These are phyloP conservation scores for Oscheius sp. DNA, from an alignment of 2,888 invertebrate species.

Conservation along the genomic window DNA sequence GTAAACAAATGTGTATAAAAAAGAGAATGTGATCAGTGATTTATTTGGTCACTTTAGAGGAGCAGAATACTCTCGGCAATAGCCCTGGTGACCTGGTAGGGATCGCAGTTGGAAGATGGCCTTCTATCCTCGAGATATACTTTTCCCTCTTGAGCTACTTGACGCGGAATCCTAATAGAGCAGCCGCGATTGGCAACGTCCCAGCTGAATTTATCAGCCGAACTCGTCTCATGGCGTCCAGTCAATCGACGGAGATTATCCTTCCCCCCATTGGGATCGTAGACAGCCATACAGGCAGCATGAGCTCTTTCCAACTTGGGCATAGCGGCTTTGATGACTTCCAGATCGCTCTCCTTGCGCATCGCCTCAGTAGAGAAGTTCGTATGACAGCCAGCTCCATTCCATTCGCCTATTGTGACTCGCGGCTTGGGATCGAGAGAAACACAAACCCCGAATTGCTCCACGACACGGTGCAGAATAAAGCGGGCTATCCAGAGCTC, in stretches of 20 bases:
- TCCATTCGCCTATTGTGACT: conserved; percentile 79
- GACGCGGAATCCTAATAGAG: conserved; percentile 66
- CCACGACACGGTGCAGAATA: conserved; percentile 71
- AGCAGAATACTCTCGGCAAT: conserved; percentile 53
- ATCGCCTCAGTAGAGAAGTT: conserved; percentile 92
- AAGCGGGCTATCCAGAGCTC: conserved; percentile 73
- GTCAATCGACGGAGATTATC: conserved; percentile 94
- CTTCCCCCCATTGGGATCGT: conserved; percentile 83
- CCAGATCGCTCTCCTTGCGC: conserved; percentile 74
- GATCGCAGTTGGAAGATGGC: conserved; percentile 68
- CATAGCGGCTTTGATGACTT: conserved; percentile 47
- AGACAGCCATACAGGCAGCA: conserved; percentile 77
- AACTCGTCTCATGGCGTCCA: conserved; percentile 92
- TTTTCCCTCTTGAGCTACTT: conserved; percentile 60
- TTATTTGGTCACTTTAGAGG: too few relatives aligned
- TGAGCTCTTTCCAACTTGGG: conserved; percentile 86
- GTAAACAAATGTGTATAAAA: too few relatives aligned
- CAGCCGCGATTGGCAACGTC: conserved; percentile 66
- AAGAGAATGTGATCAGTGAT: too few relatives aligned
- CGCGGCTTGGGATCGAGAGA: conserved; percentile 73
- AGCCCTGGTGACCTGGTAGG: conserved; percentile 59
- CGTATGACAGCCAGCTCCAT: conserved; percentile 93
- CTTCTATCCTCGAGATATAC: conserved; percentile 68
- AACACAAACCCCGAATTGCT: conserved; percentile 73
- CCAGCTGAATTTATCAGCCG: conserved; percentile 89